Conservation (phyloP, 2,797 vertebrate species). For the Cyprinodon diabolis region DNA sequence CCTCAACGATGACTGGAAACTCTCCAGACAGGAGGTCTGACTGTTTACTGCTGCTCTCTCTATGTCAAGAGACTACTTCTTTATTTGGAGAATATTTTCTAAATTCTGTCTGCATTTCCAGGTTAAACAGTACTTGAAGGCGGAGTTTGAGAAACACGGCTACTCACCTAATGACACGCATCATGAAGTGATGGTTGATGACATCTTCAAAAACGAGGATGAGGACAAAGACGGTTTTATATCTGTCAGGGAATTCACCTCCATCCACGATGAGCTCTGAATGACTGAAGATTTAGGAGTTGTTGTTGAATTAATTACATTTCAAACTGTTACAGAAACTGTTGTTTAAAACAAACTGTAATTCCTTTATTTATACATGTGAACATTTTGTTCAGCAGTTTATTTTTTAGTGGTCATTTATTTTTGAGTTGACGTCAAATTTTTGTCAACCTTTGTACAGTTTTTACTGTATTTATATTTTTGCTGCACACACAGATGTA, state of each 20-base stretch:
- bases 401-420: neutral
- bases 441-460: neutral
- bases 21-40: conserved; percentile 90
- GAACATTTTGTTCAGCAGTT: conserved; percentile 10
- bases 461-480: conserved; percentile 37
- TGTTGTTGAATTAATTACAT: neutral
- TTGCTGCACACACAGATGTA: conserved; percentile 6
- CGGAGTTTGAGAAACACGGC: conserved; percentile 93
- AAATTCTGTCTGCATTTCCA: conserved; percentile 51
- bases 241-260: conserved; percentile 95
- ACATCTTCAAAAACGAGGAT: conserved; percentile 97
- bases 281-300: neutral
- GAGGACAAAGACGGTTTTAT: conserved; percentile 96
- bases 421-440: conserved; percentile 7
- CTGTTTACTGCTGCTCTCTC: neutral
- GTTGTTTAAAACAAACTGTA: conserved; percentile 9
- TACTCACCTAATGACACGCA: conserved; percentile 91
- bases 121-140: conserved; percentile 93
- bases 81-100: neutral
- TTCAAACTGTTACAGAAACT: conserved; percentile 3
- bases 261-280: conserved; percentile 91
- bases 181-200: conserved; percentile 92
- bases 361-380: conserved; percentile 14
- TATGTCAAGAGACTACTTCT: neutral
- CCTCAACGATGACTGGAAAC: conserved; percentile 96